These are phyloP conservation scores for Lycocorax pyrrhopterus DNA, from an alignment of 2,113 vertebrate species.

Conservation along the genomic window DNA sequence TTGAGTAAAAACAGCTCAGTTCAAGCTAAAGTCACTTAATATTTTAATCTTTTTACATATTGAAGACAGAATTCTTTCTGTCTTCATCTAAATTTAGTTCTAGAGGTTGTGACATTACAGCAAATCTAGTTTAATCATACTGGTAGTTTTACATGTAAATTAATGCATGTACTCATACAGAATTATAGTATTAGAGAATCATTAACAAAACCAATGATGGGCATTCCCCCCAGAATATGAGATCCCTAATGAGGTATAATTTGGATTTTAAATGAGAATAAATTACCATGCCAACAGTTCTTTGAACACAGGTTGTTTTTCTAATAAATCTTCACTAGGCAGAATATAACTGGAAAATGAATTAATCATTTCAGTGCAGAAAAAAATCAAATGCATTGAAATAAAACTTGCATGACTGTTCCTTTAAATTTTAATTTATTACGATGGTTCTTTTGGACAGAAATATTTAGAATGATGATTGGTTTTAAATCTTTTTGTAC, in stretches of 20 bases:
- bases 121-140: constrained; percentile 1
- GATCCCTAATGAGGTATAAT: constrained; percentile 2
- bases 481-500: not conserved
- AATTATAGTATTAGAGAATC: constrained; percentile 22
- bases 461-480: not conserved
- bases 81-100: constrained; percentile 7
- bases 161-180: constrained; percentile 9
- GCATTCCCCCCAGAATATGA: constrained; percentile 20
- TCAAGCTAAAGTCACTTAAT: not conserved
- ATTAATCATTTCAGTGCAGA: not conserved
- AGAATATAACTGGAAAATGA: not conserved
- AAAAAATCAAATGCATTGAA: not conserved
- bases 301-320: constrained; percentile 36
- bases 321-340: not conserved
- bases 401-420: not conserved
- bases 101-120: not conserved
- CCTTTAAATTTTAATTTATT: not conserved
- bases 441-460: not conserved
- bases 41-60: not conserved
- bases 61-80: not conserved
- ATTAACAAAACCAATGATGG: constrained; percentile 46
- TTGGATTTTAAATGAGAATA: constrained; percentile 47
- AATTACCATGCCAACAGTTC: not conserved
- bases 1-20: not conserved
- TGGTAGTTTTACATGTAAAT: constrained; percentile 41